phyloP scores from a whole-genome alignment of 2,113 vertebrate genomes.

The Heterocephalus glaber region DNA sequence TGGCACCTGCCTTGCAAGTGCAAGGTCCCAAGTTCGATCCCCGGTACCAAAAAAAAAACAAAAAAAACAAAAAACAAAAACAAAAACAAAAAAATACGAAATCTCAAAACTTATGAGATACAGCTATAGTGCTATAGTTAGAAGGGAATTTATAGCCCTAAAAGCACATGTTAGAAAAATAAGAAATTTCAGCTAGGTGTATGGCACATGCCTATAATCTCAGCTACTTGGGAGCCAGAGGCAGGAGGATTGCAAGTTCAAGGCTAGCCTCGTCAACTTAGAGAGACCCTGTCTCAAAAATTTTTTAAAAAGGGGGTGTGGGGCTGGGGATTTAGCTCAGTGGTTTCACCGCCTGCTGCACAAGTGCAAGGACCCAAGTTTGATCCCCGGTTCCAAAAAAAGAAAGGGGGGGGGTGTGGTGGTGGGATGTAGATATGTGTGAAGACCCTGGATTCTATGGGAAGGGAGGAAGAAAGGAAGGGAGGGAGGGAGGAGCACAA shows the following conservation, averaged over 20 bases:
- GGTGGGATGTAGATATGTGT: not conserved
- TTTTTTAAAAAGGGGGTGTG: not conserved
- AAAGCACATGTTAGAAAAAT: constrained; percentile 16
- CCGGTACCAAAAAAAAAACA: no score
- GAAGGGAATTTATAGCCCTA: not conserved
- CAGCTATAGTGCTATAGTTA: not conserved
- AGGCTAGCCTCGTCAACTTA: not conserved
- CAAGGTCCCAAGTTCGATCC: no score
- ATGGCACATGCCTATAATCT: not conserved
- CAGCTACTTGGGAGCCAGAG: not conserved
- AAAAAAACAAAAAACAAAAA: no score
- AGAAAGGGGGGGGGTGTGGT: no score
- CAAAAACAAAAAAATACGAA: no score
- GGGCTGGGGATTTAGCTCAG: no score
- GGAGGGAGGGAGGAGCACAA: not conserved
- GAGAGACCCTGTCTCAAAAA: not conserved
- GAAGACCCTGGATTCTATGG: not conserved
- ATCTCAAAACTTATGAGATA: not conserved
- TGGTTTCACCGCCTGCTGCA: no score
- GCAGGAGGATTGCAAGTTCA: not conserved
- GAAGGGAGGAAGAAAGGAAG: not conserved
- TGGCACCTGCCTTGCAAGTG: no score
- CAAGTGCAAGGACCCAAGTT: no score
- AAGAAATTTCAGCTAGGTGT: not conserved
- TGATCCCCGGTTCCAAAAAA: no score